Evolutionary conservation across 2,113 vertebrate genomes (phyloP).

Genomic region (Pristiophorus japonicus): DNA sequence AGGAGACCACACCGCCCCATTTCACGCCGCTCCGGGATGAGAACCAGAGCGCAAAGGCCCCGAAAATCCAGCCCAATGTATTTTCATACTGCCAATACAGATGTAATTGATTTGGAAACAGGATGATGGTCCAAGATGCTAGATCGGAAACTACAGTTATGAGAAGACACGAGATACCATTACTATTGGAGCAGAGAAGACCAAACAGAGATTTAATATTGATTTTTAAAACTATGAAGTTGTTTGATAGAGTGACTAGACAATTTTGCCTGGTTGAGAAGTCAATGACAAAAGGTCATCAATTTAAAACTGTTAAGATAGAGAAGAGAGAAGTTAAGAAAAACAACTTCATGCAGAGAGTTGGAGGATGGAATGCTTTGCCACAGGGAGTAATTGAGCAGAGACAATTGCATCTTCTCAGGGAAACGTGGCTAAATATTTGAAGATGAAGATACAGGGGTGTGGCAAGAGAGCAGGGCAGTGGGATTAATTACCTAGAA

Average conservation of each 20-base stretch:
- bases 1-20: too few species aligned
- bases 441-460: neutral
- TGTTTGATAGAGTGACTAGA: neutral
- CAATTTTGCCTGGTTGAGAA: neutral
- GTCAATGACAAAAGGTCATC: neutral
- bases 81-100: neutral
- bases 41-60: too few species aligned
- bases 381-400: neutral
- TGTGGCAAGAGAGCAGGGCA: neutral
- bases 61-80: too few species aligned
- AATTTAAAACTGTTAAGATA: neutral
- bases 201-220: neutral
- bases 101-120: neutral
- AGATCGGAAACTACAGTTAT: too few species aligned
- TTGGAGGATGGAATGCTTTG: too few species aligned
- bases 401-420: neutral
- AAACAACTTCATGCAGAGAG: neutral
- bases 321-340: neutral
- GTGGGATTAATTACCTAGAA: neutral
- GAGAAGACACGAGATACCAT: neutral
- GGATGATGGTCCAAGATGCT: neutral
- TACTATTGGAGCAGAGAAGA: neutral
- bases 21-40: too few species aligned
- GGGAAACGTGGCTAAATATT: neutral
- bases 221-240: neutral